Evolutionary conservation across 2,113 vertebrate species (phyloP), one percentile per base, ranked within the genome.

Genomic region (Rhinoderma darwinii): DNA sequence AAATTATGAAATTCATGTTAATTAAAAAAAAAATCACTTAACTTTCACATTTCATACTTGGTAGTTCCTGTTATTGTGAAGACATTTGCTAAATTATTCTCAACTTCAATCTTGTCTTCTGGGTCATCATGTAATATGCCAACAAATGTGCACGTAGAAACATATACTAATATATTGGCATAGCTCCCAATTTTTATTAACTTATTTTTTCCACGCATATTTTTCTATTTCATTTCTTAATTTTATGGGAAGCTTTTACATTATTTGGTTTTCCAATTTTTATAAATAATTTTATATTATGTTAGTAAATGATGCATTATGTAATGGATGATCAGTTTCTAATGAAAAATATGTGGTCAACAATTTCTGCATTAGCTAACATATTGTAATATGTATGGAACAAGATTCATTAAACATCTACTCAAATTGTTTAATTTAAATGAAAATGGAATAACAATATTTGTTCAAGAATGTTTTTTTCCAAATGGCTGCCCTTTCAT

Each of bases 231-330:
- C 27, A 56, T n/a, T 80, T 81, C 18, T 61, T 81, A 59, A 51
- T 80, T n/a, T 61, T 61, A 61, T 81, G 4, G 37, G 6, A 81
- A 47, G 39, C 61, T 18, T 41, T 81, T 32, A 32, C 14, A 61
- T 82, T 41, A 63, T 44, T 72, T 70, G n/a, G 20, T 72, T 70
- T 72, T 70, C 35, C 2, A 43, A 43, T 37, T 37, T 59, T 47
- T 51, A 14, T 7, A 72, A 68, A 70, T 83, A 20, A 18, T 70
- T 83, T 41, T 37, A 51, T 68, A 72, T 83, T 83, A 70, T 83
- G 50, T 70, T 83, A 83, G 81, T 15, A 83, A 83, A 83, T 83
- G 61, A 70, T 83, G 81, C 44, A 68, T 83, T 83, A 6, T 83
- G 68, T 7, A 83, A 47, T 51, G 81, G 61, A 51, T 70, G 81